Evolutionary conservation across 2,113 vertebrate species (phyloP).

Genomic region (Ptilorrhoa leucosticta): DNA sequence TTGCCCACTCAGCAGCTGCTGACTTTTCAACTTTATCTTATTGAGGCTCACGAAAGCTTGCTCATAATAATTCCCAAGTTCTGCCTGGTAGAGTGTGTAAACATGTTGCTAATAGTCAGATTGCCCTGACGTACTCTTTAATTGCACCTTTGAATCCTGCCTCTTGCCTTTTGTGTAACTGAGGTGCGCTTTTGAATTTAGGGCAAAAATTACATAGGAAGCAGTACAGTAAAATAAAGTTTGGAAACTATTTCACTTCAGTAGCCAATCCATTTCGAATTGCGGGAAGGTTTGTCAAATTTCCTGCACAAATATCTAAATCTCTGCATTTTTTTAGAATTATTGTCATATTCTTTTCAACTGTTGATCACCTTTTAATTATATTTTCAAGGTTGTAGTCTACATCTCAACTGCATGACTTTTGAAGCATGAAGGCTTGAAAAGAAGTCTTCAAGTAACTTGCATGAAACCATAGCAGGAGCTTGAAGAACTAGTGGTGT

Average conservation of each 20-base stretch:
- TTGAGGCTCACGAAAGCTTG: neutral
- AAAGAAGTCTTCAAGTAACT: neutral
- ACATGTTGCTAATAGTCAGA: neutral
- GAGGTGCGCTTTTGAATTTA: neutral
- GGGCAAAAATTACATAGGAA: neutral
- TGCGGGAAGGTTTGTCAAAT: neutral
- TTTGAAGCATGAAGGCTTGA: neutral
- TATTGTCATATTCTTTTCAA: neutral
- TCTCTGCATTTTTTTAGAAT: neutral
- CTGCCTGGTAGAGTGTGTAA: neutral
- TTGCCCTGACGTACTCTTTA: neutral
- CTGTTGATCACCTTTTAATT: neutral
- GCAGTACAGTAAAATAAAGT: neutral
- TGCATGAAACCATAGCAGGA: neutral
- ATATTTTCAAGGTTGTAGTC: neutral
- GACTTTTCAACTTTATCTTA: neutral
- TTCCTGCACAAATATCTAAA: neutral
- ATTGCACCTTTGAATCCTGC: neutral
- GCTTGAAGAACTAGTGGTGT: neutral
- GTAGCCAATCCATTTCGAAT: neutral
- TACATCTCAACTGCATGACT: neutral
- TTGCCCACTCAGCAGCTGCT: neutral
- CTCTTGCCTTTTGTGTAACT: neutral
- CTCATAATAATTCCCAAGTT: neutral
- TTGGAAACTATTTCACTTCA: neutral